Evolutionary conservation across 2,888 invertebrate genomes (phyloP).

Genomic region (Glomeris marginata): DNA sequence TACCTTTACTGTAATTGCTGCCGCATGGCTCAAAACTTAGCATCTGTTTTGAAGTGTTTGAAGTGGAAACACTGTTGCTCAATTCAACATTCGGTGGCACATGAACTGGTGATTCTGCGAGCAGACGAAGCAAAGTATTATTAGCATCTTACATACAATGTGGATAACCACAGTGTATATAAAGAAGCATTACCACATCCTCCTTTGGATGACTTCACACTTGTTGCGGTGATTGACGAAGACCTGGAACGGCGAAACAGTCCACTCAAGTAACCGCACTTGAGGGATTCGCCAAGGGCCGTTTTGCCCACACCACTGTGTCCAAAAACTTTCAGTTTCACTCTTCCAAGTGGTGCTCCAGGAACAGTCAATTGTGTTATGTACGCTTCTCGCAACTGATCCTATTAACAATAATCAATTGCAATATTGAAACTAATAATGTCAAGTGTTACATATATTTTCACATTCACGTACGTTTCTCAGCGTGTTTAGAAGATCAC

Average conservation of each 20-base stretch:
- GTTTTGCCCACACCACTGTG: slow-evolving; percentile 58
- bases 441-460: neutral
- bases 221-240: slow-evolving; percentile 16
- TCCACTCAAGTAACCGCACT: slow-evolving; percentile 49
- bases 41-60: no score
- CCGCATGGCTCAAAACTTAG: slow-evolving; percentile 35
- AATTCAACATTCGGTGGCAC: slow-evolving; percentile 17
- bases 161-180: neutral
- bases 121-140: slow-evolving; percentile 6
- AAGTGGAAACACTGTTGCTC: slow-evolving; percentile 6
- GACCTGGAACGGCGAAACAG: slow-evolving; percentile 37
- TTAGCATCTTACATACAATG: neutral
- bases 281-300: slow-evolving; percentile 47
- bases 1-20: slow-evolving; percentile 45
- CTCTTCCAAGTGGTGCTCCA: slow-evolving; percentile 39
- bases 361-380: slow-evolving; percentile 48
- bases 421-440: slow-evolving; percentile 9
- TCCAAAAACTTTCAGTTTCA: slow-evolving; percentile 54
- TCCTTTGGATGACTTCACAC: slow-evolving; percentile 5
- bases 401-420: slow-evolving; percentile 15
- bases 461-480: slow-evolving; percentile 39
- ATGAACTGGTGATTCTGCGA: slow-evolving; percentile 17
- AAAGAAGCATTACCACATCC: slow-evolving; percentile 4
- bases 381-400: slow-evolving; percentile 36
- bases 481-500: slow-evolving; percentile 47